Evolutionary conservation across 2,888 invertebrate species (phyloP).

Genomic region (Parasteatoda lunata): DNA sequence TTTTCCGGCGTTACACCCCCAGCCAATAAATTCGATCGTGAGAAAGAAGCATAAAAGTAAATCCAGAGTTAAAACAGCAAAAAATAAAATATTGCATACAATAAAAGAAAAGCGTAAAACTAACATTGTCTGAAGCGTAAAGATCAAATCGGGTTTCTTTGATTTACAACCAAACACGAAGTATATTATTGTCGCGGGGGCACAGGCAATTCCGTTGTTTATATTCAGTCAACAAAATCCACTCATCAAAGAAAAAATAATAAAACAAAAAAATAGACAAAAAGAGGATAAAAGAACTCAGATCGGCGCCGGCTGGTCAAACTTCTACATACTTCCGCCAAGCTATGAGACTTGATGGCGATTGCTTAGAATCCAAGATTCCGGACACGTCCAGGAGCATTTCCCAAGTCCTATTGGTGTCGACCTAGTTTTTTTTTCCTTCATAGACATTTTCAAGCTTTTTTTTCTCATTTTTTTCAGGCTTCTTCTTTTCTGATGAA

Average conservation of each 20-base stretch:
- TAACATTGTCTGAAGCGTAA: constrained; percentile 36
- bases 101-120: neutral
- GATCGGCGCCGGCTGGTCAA: constrained; percentile 50
- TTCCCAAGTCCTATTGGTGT: constrained; percentile 59
- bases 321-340: constrained; percentile 48
- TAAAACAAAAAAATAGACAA: neutral
- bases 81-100: constrained; percentile 7
- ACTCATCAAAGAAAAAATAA: constrained; percentile 48
- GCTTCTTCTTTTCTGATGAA: constrained; percentile 39
- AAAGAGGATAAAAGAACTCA: constrained; percentile 36
- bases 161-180: constrained; percentile 40
- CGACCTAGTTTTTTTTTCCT: constrained; percentile 36
- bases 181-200: constrained; percentile 42
- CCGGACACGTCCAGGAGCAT: constrained; percentile 48
- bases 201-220: constrained; percentile 60
- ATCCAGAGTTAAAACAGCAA: neutral
- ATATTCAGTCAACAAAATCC: constrained; percentile 66
- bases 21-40: constrained; percentile 42
- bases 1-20: neutral
- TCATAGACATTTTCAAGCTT: constrained; percentile 11
- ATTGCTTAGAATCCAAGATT: constrained; percentile 25
- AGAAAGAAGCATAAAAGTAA: constrained; percentile 44
- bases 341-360: constrained; percentile 59
- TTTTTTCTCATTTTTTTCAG: constrained; percentile 13
- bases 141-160: constrained; percentile 40